A percentile compares a stretch with the other conserved stretches of the same genome.
phyloP scores from a whole-genome alignment of 2,113 vertebrate species.

The Zootoca vivipara region DNA sequence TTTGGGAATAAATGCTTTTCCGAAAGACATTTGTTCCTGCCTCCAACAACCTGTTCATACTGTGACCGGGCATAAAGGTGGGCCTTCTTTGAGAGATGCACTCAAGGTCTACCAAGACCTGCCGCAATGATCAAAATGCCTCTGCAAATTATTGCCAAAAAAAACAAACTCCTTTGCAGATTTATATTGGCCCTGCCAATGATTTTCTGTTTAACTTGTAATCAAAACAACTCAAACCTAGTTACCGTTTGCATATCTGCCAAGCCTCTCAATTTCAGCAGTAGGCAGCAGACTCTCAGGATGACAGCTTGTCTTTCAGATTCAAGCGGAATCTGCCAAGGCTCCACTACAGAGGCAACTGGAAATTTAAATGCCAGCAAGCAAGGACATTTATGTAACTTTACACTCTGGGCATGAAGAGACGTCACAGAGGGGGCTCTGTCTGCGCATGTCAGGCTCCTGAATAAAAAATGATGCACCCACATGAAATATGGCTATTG shows the following conservation, averaged over 20 bases:
- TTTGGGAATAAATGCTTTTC: constrained; percentile 33
- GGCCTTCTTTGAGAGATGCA: constrained; percentile 45
- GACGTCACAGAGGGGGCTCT: constrained; percentile 51
- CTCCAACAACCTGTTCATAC: constrained; percentile 29
- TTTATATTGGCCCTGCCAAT: constrained; percentile 80
- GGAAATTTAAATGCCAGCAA: constrained; percentile 81
- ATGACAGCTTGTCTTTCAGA: constrained; percentile 87
- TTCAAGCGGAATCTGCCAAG: constrained; percentile 82
- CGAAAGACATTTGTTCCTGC: constrained; percentile 33
- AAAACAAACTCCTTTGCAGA: constrained; percentile 70
- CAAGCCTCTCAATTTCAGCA: constrained; percentile 84
- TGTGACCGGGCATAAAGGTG: constrained; percentile 21
- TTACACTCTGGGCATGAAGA: constrained; percentile 67
- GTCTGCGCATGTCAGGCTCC: constrained; percentile 42
- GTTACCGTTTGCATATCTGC: constrained; percentile 86
- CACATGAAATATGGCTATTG: constrained; percentile 27
- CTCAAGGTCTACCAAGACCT: constrained; percentile 58
- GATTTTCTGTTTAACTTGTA: constrained; percentile 88
- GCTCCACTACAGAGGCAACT: constrained; percentile 79
- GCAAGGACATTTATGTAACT: constrained; percentile 78
- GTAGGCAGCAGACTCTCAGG: constrained; percentile 79
- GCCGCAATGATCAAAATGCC: constrained; percentile 64
- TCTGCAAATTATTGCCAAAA: constrained; percentile 66
- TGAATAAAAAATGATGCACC: constrained; percentile 44
- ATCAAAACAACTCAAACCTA: constrained; percentile 89